These are phyloP conservation scores for Drosophila cardini DNA, from an alignment of 1,140 invertebrate genomes.

Conservation along the genomic window DNA sequence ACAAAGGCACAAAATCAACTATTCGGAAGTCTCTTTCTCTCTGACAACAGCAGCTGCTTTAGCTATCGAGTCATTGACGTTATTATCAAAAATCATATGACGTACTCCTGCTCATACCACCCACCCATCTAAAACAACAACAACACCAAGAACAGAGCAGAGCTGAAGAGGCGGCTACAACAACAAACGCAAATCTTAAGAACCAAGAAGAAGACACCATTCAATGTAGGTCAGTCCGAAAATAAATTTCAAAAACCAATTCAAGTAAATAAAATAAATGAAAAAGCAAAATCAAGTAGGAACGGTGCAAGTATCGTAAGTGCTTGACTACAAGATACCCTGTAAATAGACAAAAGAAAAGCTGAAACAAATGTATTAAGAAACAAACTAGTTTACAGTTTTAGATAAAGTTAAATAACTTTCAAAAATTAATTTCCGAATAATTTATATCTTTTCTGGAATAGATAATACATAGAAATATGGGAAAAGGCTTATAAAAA, in stretches of 20 bases:
- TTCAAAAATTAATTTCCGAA: too few species aligned
- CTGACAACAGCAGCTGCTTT: conserved; percentile 49
- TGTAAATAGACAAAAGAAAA: too few species aligned
- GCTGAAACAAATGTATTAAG: too few species aligned
- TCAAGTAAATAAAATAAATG: conserved; percentile 51
- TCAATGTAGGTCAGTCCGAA: conserved; percentile 77
- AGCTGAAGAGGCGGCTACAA: conserved; percentile 6
- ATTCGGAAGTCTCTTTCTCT: background rate
- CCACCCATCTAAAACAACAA: conserved; percentile 16
- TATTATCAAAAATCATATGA: conserved; percentile 76
- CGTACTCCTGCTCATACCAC: conserved; percentile 29
- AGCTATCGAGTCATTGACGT: conserved; percentile 58
- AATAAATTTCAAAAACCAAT: conserved; percentile 66
- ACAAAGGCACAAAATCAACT: conserved; percentile 34
- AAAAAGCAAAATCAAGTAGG: background rate
- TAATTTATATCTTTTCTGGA: too few species aligned
- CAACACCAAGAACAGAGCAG: background rate
- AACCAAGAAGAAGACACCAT: conserved; percentile 32
- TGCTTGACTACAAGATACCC: background rate
- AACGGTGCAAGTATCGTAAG: background rate
- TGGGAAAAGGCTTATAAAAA: too few species aligned
- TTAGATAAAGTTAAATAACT: too few species aligned
- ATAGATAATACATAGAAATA: too few species aligned
- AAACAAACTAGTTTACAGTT: too few species aligned
- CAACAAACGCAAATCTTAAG: conserved; percentile 44